Evolutionary conservation across 2,888 invertebrate species (phyloP).

Genomic region (Papilio elwesi): DNA sequence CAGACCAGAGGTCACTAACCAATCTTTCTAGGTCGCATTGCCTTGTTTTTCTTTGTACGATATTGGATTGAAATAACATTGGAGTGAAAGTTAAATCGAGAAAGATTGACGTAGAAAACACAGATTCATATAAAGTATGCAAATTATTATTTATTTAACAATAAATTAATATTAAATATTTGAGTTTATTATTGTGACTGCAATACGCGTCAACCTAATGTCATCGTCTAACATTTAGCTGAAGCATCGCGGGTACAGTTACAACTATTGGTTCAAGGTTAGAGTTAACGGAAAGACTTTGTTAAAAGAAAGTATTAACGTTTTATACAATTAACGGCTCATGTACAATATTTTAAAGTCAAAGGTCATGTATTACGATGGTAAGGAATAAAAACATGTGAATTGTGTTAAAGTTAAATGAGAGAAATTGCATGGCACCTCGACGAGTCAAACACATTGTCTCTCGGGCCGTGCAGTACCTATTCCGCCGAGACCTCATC

Average conservation of each 20-base stretch:
- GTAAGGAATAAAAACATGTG: too few relatives aligned
- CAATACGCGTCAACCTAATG: background rate
- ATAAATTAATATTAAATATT: too few relatives aligned
- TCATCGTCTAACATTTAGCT: background rate
- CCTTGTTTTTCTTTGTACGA: background rate
- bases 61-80: background rate
- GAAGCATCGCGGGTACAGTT: background rate
- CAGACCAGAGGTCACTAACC: slow-evolving; percentile 10
- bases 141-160: background rate
- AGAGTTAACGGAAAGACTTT: too few relatives aligned
- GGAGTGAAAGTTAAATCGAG: background rate
- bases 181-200: too few relatives aligned
- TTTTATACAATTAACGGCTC: too few relatives aligned
- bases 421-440: background rate
- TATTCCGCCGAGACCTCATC: background rate
- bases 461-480: background rate
- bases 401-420: background rate
- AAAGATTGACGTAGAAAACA: background rate
- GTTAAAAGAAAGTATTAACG: too few relatives aligned
- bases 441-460: background rate
- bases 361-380: too few relatives aligned
- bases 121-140: too few relatives aligned
- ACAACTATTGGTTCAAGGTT: background rate
- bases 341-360: too few relatives aligned
- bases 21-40: background rate